Evolutionary conservation across 1,140 invertebrate genomes (phyloP), one percentile per base, ranked within the genome.

Genomic region (Heliconius melpomene): DNA sequence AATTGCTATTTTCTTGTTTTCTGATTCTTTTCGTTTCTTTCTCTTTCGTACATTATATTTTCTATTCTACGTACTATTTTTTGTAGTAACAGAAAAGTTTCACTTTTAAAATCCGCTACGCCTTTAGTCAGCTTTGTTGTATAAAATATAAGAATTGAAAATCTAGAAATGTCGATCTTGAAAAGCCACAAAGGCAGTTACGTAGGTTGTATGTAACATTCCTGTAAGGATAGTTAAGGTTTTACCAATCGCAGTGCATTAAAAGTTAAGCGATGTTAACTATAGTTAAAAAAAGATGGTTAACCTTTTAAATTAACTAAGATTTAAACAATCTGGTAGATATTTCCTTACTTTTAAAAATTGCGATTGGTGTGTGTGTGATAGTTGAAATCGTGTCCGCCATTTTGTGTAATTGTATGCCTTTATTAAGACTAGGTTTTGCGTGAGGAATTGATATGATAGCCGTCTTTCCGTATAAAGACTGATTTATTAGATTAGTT

Each of bases 401-500:
- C 82, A 81, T 82, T 78, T 80, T 82, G 74, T 82, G 83, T 72
- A 74, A 79, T 71, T 75, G 72, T 46, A 73, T 83, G 85, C 83
- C 85, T 87, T 85, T 32, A 70, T 80, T 76, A 81, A 78, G 84
- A 83, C 84, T 88, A 84, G 77, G 54, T 74, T 76, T 84, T 79
- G 75, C 80, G 77, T 81, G 81, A 79, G 86, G 85, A 87, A 85
- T 87, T 86, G 87, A 86, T 82, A 74, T 86, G 87, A 86, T 82
- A 74, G 74, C 78, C 80, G 85, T 89, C 86, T 87, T 88, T 88
- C 84, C 83, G 80, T 84, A 83, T 79, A 81, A 87, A 89, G 88
- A 89, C 87, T 89, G 86, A 88, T 85, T 83, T 75, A 78, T 57
- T 88, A 87, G 86, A 52, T 85, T 84, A 85, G 79, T 79, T 38